Evolutionary conservation across 2,888 invertebrate genomes (phyloP).

Genomic region (Aspidiotus destructor): DNA sequence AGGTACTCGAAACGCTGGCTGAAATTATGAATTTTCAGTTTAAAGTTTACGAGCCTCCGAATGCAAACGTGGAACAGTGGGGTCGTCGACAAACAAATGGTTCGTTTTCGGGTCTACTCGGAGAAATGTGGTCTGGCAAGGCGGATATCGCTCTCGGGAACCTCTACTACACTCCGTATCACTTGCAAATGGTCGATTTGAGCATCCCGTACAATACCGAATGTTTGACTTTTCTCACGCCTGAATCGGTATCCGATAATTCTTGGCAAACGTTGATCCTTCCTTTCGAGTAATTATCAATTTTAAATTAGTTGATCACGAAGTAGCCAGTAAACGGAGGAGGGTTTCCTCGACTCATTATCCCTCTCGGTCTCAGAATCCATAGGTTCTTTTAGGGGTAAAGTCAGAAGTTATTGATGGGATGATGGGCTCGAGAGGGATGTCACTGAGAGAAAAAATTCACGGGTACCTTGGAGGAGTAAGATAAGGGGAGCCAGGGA

Average conservation of each 20-base stretch:
- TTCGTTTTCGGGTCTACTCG: slow-evolving; percentile 60
- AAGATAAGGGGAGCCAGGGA: no score
- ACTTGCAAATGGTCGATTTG: slow-evolving; percentile 60
- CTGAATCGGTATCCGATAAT: slow-evolving; percentile 67
- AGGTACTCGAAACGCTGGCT: slow-evolving; percentile 59
- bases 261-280: slow-evolving; percentile 74
- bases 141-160: slow-evolving; percentile 69
- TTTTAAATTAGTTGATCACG: no score
- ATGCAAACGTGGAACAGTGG: slow-evolving; percentile 57
- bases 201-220: slow-evolving; percentile 70
- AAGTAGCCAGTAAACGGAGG: no score
- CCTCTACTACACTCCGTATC: slow-evolving; percentile 61
- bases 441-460: no score
- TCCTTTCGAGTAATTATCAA: slow-evolving; percentile 57
- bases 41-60: slow-evolving; percentile 54
- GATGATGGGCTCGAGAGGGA: no score
- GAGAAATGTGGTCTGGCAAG: slow-evolving; percentile 53
- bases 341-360: no score
- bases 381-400: no score
- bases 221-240: slow-evolving; percentile 73
- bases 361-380: no score
- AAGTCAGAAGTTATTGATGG: no score
- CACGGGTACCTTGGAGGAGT: no score
- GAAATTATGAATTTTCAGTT: slow-evolving; percentile 62
- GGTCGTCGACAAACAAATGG: slow-evolving; percentile 55